Evolutionary conservation across 2,888 invertebrate species (phyloP), one percentile per base, ranked within the genome.

Genomic region (Troides helena): DNA sequence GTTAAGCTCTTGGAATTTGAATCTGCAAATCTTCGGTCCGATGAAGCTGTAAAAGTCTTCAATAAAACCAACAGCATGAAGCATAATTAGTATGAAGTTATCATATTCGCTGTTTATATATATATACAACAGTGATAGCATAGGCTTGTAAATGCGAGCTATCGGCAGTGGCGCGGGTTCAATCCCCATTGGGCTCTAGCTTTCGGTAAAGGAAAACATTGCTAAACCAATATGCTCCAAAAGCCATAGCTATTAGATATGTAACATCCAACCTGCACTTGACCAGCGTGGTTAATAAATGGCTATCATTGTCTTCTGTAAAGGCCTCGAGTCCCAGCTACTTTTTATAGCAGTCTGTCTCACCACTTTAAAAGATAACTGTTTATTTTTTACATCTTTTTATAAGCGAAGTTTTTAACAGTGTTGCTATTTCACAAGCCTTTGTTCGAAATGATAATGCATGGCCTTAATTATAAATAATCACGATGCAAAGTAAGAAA

Each of bases 381-480:
- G 12, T 46, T 12, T 2, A 14, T 46, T 12, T 46, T 43, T 56
- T 23, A 18, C 23, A 18, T 46, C 6, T 46, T 17, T 68, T 68
- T 68, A 64, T 68, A 43, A n/a, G 53, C 30, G 63, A 14, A 4
- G 53, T 53, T 53, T 53, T 53, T 53, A n/a, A n/a, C 8, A 53
- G 17, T 23, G 53, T 58, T 58, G 64, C 62, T 58, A 63, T 68
- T 68, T 63, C 57, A 25, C 57, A 61, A 30, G 61, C 57, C 53
- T 69, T 62, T 65, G 65, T 61, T 57, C 62, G 30, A 46, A 50
- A 62, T 58, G 30, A 18, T 53, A 50, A 25, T 62, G 57, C 43
- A 46, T 25, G 62, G 57, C 57, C 50, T 69, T 69, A 70, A 70
- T 67, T 66, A 64, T 63, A 62, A 63, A 63, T 67, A 70, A 70